phyloP scores from a whole-genome alignment of 2,888 invertebrate genomes.

The Ypsolopha sequella region DNA sequence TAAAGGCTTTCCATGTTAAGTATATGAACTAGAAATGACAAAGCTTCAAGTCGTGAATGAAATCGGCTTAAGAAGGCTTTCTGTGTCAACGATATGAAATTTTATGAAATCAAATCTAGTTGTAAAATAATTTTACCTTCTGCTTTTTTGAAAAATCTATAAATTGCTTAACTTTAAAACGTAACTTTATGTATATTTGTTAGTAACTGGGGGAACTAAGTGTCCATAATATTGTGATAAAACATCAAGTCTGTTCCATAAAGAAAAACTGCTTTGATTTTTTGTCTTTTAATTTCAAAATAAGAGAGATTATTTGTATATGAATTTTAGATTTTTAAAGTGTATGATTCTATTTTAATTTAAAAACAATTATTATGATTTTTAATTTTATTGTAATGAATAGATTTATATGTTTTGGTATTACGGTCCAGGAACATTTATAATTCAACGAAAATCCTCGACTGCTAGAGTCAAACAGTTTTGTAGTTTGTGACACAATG shows the following conservation, averaged over 20 bases:
- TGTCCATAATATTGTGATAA: conserved; percentile 69
- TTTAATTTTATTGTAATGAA: conserved; percentile 40
- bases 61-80: background rate
- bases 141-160: conserved; percentile 62
- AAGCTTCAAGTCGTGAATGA: background rate
- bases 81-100: background rate
- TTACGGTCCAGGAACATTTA: conserved; percentile 54
- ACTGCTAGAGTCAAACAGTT: conserved; percentile 58
- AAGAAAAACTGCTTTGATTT: conserved; percentile 48
- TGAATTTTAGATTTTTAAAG: conserved; percentile 56
- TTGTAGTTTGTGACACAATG: conserved; percentile 63
- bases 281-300: conserved; percentile 46
- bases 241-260: conserved; percentile 62
- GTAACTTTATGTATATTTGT: conserved; percentile 57
- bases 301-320: conserved; percentile 67
- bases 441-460: conserved; percentile 53
- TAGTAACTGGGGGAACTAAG: conserved; percentile 53
- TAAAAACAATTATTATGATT: too few species aligned
- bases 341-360: conserved; percentile 54
- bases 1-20: too few species aligned
- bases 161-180: conserved; percentile 28
- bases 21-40: too few species aligned
- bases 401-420: conserved; percentile 58
- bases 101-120: background rate
- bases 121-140: conserved; percentile 32